phyloP scores from a whole-genome alignment of 2,888 invertebrate species.

The Barypeithes pellucidus region DNA sequence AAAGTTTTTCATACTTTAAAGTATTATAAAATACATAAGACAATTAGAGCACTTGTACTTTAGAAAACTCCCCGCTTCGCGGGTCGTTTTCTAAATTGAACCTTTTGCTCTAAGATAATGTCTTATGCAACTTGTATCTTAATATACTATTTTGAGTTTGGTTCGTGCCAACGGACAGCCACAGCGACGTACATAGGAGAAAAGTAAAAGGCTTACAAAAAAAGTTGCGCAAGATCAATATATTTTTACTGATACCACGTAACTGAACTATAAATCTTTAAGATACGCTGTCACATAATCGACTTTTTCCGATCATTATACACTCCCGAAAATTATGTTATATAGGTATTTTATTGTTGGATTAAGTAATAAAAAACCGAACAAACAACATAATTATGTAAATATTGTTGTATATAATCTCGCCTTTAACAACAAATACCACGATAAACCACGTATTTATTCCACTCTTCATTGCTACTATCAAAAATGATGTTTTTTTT shows the following conservation, averaged over 20 bases:
- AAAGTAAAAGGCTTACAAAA: too few relatives aligned
- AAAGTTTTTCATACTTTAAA: too few relatives aligned
- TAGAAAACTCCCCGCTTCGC: too few relatives aligned
- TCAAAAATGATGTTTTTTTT: conserved; percentile 40
- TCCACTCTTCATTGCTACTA: conserved; percentile 37
- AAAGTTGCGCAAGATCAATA: background rate
- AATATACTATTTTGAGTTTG: too few relatives aligned
- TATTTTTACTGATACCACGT: background rate
- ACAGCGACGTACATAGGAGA: too few relatives aligned
- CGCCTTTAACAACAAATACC: conserved; percentile 35
- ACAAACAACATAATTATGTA: conserved; percentile 49
- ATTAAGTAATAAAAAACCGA: conserved; percentile 44
- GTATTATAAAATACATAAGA: too few relatives aligned
- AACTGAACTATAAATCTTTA: background rate
- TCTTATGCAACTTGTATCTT: too few relatives aligned
- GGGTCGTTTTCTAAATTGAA: too few relatives aligned
- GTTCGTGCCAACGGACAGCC: conserved; percentile 29
- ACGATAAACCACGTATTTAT: conserved; percentile 38
- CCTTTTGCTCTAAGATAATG: too few relatives aligned
- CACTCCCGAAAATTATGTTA: conserved; percentile 27
- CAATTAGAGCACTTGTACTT: too few relatives aligned
- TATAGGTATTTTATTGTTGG: conserved; percentile 34
- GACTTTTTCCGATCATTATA: background rate
- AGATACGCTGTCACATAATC: conserved; percentile 1
- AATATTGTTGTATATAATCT: conserved; percentile 40